Percentiles rank a stretch among this genome's conserved stretches.
phyloP scores from a whole-genome alignment of 2,797 vertebrate species.

The Garrulus glandarius region DNA sequence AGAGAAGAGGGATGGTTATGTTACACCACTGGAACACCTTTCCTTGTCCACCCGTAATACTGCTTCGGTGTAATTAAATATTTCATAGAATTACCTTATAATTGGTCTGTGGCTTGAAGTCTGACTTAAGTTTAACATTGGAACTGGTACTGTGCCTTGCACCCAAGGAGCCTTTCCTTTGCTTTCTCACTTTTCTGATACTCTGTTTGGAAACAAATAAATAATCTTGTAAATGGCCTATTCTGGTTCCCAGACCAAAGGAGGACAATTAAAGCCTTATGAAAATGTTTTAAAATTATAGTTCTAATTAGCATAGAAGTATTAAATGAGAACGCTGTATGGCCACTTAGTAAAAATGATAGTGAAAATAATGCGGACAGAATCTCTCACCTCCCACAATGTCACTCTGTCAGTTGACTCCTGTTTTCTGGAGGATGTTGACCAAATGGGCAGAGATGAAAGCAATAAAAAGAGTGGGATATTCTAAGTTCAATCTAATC shows the following conservation, averaged over 20 bases:
- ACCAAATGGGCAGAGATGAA: background rate
- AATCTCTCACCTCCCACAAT: background rate
- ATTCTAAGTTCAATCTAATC: background rate
- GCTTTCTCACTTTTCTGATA: background rate
- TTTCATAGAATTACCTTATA: background rate
- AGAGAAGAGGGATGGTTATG: fast-evolving
- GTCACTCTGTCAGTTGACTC: background rate
- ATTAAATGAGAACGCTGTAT: background rate
- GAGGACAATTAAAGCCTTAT: background rate
- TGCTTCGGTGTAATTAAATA: background rate
- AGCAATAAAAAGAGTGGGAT: background rate
- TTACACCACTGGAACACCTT: background rate
- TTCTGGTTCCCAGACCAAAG: background rate
- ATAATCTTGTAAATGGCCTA: background rate
- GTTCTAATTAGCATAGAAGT: background rate
- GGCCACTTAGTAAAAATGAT: background rate
- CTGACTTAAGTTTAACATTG: background rate
- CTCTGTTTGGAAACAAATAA: background rate
- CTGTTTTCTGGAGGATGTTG: background rate
- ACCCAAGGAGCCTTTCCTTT: background rate
- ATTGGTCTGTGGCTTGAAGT: background rate
- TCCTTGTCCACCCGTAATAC: background rate
- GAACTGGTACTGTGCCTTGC: background rate
- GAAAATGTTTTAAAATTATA: background rate
- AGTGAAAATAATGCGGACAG: background rate